Base-by-base conservation (phyloP, 2,113 vertebrate species). In the Corvus cornix region DNA sequence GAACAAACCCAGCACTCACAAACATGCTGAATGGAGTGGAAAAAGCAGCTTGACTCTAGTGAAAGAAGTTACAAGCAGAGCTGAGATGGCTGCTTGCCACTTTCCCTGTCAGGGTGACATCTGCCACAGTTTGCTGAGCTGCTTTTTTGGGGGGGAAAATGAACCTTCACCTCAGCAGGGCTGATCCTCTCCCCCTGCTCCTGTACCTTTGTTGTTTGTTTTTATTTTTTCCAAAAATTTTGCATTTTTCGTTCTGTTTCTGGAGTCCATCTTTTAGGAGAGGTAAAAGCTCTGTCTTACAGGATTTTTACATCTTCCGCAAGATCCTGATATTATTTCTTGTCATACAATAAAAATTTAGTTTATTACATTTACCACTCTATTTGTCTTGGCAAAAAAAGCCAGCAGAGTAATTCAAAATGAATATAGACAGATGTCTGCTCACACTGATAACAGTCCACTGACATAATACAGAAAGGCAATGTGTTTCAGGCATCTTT, bases 1-100 rank as follows among this genome's bases (percentile, higher is more conserved):
- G 87, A 95, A 95, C 83, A 98, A 98, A 93, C 83, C 90, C 95
- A 82, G 96, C 87, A 94, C 94, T 97, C 96, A 95, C 80, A 95
- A 96, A 81, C 93, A 97, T 10, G 33, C 73, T 94, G 95, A 96
- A 94, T 44, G 30, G 84, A 90, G 62, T 87, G 89, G 83, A 55
- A 72, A 93, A 93, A 90, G 67, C 94, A 60, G 93, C 78, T 89
- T 94, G 86, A 92, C 81, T 96, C 81, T 86, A 46, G 69, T 81
- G 86, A 94, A 96, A 97, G 82, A 93, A 66, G 48, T 87, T 95
- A 81, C 74, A 95, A 91, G 89, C 78, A 84, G 89, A 97, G 90
- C 58, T 77, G 88, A 93, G 89, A 92, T 88, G 83, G 93, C 78
- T 0, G 7, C 64, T 92, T 95, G 96, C 84, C 93, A 87, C 74